Evolutionary conservation across 2,888 invertebrate species (phyloP), one percentile per base, ranked within the genome.

Genomic region (Theodoxus fluviatilis): DNA sequence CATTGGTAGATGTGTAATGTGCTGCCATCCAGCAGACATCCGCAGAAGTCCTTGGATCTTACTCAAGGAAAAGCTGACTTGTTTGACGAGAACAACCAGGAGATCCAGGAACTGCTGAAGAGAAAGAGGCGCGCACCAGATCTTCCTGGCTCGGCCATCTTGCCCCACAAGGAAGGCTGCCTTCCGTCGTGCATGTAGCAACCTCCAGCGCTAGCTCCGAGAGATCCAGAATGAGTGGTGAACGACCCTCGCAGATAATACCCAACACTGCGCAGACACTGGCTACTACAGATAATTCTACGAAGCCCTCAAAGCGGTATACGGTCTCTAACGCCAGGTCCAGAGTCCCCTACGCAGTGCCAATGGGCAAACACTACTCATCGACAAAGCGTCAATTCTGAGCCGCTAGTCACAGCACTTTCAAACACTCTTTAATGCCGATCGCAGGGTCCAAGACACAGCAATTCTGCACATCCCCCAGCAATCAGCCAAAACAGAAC

Each of bases 211-310:
- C 18, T 38, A 65, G 40, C 25, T 65, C 38, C 37, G 38, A 65
- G 22, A 38, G 1, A 38, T 65, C 12, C 65, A 65, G 40, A 65
- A 65, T 25, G 40, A 65, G 3, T 38, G 40, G 2, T 65, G 65
- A 40, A 38, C 37, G 1, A 65, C 4, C 38, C 65, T 18, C 38
- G 38, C 65, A 38, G 65, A 7, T n/a, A 65, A 40, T 22, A 65
- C 65, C 3, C 65, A 1, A 40, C 37, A 22, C 22, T 65, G 40
- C 37, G 65, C 40, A 18, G 65, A 65, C 15, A 38, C 65, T 65
- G 52, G 7, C 7, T 7, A 52, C n/a, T 52, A 18, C 52, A 52
- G 52, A 25, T 7, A 25, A 52, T n/a, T 52, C 52, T 52, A 25
- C 25, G n/a, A 52, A 18, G 52, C n/a, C 25, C 25, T 52, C 22